Evolutionary conservation across 2,113 vertebrate genomes (phyloP).

Genomic region (Holacanthus passer): DNA sequence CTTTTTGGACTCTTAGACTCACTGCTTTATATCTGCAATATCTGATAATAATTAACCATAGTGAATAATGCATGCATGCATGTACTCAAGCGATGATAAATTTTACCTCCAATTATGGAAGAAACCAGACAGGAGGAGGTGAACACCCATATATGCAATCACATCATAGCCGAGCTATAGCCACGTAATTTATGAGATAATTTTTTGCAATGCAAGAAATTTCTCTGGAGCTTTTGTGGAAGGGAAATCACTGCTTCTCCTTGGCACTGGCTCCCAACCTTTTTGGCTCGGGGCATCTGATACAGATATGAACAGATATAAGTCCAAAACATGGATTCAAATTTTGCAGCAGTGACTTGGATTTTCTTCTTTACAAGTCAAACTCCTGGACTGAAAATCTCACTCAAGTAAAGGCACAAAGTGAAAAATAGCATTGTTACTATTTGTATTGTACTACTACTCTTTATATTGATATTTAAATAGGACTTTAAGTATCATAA

Average conservation of each 20-base stretch:
- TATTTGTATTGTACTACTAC: neutral
- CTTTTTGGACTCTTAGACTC: neutral
- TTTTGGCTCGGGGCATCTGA: no score
- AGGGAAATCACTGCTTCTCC: no score
- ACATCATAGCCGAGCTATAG: neutral
- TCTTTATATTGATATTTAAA: no score
- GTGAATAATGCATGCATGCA: neutral
- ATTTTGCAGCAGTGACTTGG: neutral
- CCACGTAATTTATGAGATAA: no score
- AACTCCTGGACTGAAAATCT: neutral
- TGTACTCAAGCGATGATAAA: neutral
- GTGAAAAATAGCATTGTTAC: no score
- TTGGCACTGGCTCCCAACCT: no score
- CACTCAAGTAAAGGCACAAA: neutral
- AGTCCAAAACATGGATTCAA: neutral
- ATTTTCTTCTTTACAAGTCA: neutral
- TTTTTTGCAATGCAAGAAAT: neutral
- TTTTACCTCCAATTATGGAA: neutral
- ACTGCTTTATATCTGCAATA: neutral
- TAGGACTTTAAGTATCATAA: no score
- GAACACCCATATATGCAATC: no score
- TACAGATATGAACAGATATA: neutral
- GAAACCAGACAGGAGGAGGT: neutral
- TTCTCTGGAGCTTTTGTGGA: no score
- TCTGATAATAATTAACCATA: neutral